Percentiles rank a stretch among this genome's conserved stretches.
These are phyloP conservation scores for Microtus montanus DNA, from an alignment of 2,113 vertebrate genomes.

Conservation along the genomic window DNA sequence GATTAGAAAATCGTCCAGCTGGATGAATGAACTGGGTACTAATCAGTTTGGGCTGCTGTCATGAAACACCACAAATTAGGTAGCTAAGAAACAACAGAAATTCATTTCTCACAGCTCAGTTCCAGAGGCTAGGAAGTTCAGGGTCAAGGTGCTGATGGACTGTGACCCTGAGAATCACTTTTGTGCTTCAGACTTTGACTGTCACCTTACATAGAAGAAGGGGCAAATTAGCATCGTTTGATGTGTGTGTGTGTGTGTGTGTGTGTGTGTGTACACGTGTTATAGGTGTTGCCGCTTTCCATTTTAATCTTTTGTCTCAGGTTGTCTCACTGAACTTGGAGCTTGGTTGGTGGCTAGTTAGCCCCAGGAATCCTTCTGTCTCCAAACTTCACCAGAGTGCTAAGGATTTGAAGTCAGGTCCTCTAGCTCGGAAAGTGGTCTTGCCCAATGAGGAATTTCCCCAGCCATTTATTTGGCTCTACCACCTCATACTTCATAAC, in stretches of 20 bases:
- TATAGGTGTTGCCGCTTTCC: neutral
- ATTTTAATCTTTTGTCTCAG: neutral
- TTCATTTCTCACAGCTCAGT: neutral
- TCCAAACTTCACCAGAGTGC: neutral
- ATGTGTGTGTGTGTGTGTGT: neutral
- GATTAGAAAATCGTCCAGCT: conserved; percentile 47
- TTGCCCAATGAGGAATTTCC: neutral
- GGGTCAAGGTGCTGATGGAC: neutral
- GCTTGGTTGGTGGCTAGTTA: neutral
- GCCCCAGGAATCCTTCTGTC: neutral
- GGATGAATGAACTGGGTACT: neutral
- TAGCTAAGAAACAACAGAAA: neutral
- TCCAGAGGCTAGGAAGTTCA: neutral
- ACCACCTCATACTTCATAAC: neutral
- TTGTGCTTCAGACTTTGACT: neutral
- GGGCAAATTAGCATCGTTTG: neutral
- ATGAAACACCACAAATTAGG: neutral
- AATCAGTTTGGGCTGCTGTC: neutral
- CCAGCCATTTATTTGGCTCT: too few relatives aligned
- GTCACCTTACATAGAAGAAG: neutral
- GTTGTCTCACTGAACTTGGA: neutral
- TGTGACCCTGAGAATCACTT: neutral
- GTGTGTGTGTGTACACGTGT: too few relatives aligned
- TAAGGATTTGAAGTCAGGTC: neutral
- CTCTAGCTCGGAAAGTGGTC: neutral